Evolutionary conservation across 2,113 vertebrate genomes (phyloP).

Genomic region (Paedocypris sp.): DNA sequence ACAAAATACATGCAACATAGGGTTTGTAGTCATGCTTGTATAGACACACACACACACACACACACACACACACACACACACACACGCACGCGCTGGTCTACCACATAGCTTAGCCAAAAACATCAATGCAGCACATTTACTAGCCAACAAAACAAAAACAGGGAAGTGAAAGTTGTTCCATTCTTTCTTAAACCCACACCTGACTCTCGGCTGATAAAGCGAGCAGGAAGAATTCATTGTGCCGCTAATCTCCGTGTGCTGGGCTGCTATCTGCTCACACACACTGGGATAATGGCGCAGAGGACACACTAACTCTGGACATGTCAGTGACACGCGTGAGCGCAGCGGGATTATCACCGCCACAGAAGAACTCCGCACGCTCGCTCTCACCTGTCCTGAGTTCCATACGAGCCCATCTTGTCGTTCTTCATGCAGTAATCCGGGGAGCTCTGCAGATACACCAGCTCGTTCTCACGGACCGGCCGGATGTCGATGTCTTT

Average conservation of each 20-base stretch:
- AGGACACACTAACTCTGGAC: slow-evolving; percentile 37
- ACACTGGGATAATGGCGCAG: slow-evolving; percentile 48
- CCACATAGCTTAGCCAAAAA: background rate
- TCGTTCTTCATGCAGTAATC: slow-evolving; percentile 92
- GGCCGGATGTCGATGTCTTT: slow-evolving; percentile 96
- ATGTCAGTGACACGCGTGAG: slow-evolving; percentile 27
- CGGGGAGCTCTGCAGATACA: slow-evolving; percentile 93
- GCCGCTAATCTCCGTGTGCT: slow-evolving; percentile 44
- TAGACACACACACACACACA: too few species aligned
- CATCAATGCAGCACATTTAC: background rate
- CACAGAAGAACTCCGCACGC: too few species aligned
- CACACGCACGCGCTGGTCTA: too few species aligned
- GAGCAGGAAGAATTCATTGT: slow-evolving; percentile 22
- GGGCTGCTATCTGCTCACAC: slow-evolving; percentile 48
- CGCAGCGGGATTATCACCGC: background rate
- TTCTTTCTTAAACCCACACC: slow-evolving; percentile 12
- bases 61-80: too few species aligned
- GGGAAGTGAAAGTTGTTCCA: background rate
- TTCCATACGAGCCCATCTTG: slow-evolving; percentile 86
- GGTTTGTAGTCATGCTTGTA: too few species aligned
- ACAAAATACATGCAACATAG: too few species aligned
- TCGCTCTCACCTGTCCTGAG: slow-evolving; percentile 81
- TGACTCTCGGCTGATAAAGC: slow-evolving; percentile 12
- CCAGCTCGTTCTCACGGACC: slow-evolving; percentile 84
- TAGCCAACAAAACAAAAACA: background rate